Percentiles rank a stretch among this genome's conserved stretches.
phyloP scores from a whole-genome alignment of 2,888 invertebrate species.

The Acleris sparsana region DNA sequence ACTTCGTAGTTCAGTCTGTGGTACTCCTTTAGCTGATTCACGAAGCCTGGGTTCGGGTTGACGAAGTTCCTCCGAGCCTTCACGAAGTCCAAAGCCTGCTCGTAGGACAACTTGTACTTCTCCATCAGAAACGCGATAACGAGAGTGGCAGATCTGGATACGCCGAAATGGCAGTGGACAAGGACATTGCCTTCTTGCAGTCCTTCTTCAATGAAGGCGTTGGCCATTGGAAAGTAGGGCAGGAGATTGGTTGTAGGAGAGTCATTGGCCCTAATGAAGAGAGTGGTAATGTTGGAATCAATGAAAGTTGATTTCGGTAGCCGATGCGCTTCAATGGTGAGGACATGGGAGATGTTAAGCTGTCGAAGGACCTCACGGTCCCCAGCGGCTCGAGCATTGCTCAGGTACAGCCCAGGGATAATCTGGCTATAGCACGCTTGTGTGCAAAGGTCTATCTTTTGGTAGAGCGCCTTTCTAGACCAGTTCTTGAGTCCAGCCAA shows the following conservation, averaged over 20 bases:
- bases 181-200: slow-evolving; percentile 88
- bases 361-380: slow-evolving; percentile 62
- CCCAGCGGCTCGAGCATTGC: slow-evolving; percentile 73
- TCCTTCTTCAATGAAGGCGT: slow-evolving; percentile 81
- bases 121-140: slow-evolving; percentile 98
- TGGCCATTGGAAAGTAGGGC: slow-evolving; percentile 78
- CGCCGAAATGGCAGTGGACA: slow-evolving; percentile 97
- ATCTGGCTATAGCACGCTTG: slow-evolving; percentile 73
- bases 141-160: slow-evolving; percentile 96
- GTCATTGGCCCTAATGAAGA: slow-evolving; percentile 79
- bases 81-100: slow-evolving; percentile 94
- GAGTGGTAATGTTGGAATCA: slow-evolving; percentile 65
- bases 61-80: slow-evolving; percentile 94
- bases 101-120: slow-evolving; percentile 90
- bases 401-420: slow-evolving; percentile 68
- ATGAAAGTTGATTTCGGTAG: slow-evolving; percentile 68
- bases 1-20: slow-evolving; percentile 67
- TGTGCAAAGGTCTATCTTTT: slow-evolving; percentile 73
- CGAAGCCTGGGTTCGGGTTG: slow-evolving; percentile 97
- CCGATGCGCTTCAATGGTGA: slow-evolving; percentile 73
- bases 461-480: slow-evolving; percentile 66
- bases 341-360: slow-evolving; percentile 76
- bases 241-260: slow-evolving; percentile 71
- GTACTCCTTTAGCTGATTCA: slow-evolving; percentile 93
- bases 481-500: slow-evolving; percentile 65